A percentile compares a stretch with the other conserved stretches of the same genome.
These are phyloP conservation scores for Dicrostonyx torquatus DNA, from an alignment of 2,797 vertebrate genomes.

Conservation along the genomic window DNA sequence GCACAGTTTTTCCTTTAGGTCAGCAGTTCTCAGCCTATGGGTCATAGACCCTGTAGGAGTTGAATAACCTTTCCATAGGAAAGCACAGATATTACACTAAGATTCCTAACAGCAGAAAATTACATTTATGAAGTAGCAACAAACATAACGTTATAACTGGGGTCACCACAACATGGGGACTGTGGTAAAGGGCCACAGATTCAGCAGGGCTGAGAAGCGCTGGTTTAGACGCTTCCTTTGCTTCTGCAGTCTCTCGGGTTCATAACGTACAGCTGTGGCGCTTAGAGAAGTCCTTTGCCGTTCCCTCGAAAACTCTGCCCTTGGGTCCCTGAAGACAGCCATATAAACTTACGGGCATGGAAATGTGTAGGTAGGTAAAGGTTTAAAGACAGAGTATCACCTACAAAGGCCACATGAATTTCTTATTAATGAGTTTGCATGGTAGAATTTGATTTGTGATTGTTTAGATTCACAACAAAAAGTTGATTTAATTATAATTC, in stretches of 20 bases:
- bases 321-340: no score
- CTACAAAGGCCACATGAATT: background rate
- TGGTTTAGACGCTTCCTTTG: background rate
- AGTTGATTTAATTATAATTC: background rate
- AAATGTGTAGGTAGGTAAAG: background rate
- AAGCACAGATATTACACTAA: background rate
- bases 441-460: background rate
- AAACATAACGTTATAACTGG: no score
- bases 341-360: background rate
- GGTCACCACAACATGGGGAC: background rate
- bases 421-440: background rate
- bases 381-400: background rate
- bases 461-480: background rate
- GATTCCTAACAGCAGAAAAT: background rate
- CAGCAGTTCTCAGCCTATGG: no score
- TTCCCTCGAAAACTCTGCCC: background rate
- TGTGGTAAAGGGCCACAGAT: background rate
- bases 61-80: background rate
- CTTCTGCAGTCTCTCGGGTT: background rate
- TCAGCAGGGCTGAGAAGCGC: no score
- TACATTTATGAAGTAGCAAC: background rate
- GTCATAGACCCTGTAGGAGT: background rate
- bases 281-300: background rate
- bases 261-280: background rate
- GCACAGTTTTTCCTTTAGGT: background rate